phyloP scores from a whole-genome alignment of 2,888 invertebrate genomes.

The Abrostola tripartita region DNA sequence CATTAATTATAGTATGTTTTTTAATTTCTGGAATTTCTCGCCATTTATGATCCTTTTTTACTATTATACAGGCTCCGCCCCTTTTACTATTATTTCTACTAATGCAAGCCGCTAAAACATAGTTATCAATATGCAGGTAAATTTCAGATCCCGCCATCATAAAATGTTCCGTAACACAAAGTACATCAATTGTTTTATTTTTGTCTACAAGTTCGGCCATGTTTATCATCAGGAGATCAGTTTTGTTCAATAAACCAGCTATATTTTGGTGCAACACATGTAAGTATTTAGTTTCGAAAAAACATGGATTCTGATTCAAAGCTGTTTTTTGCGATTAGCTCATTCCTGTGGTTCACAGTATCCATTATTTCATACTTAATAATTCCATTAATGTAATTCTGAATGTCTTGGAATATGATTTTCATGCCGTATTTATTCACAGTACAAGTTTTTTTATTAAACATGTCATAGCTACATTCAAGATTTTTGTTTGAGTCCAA shows the following conservation, averaged over 20 bases:
- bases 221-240: too few species aligned
- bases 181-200: too few species aligned
- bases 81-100: neutral
- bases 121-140: neutral
- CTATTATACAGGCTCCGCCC: neutral
- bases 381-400: constrained; percentile 1
- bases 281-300: neutral
- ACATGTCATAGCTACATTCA: neutral
- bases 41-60: neutral
- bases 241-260: too few species aligned
- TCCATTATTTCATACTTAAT: neutral
- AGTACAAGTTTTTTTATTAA: neutral
- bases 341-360: neutral
- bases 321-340: neutral
- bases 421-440: neutral
- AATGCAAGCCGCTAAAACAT: neutral
- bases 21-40: neutral
- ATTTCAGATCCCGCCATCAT: neutral
- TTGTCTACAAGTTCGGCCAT: too few species aligned
- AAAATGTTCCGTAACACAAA: too few species aligned
- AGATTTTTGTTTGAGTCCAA: too few species aligned
- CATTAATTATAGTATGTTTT: neutral
- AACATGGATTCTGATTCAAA: neutral
- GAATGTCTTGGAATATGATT: neutral
- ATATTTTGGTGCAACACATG: neutral